These are phyloP conservation scores for Ascaphus truei DNA, from an alignment of 2,113 vertebrate species.

Conservation along the genomic window DNA sequence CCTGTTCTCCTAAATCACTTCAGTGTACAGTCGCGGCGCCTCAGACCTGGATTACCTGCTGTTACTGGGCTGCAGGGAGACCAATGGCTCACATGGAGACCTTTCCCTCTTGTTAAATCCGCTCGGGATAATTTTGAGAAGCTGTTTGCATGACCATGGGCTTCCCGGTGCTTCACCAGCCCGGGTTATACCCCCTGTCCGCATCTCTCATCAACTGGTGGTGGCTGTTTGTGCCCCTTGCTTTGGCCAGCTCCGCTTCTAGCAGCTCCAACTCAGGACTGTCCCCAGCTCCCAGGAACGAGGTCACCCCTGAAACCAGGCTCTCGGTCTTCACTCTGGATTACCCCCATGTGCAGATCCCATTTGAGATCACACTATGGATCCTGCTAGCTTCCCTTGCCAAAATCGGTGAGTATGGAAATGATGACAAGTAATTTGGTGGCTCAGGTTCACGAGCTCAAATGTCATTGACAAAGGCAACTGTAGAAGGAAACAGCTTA, in stretches of 20 bases:
- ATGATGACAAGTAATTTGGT: too few species aligned
- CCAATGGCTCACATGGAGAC: too few species aligned
- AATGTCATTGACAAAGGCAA: too few species aligned
- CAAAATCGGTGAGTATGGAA: slow-evolving; percentile 92
- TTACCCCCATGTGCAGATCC: slow-evolving; percentile 86
- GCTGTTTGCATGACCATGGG: too few species aligned
- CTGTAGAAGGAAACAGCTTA: too few species aligned
- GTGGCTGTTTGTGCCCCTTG: not conserved
- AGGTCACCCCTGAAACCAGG: slow-evolving; percentile 57
- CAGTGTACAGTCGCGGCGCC: too few species aligned
- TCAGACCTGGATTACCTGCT: not conserved
- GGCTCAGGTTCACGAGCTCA: too few species aligned
- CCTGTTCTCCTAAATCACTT: too few species aligned
- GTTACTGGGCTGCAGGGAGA: too few species aligned
- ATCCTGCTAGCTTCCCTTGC: slow-evolving; percentile 89
- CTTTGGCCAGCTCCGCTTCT: not conserved
- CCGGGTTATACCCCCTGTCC: not conserved
- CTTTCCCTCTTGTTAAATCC: too few species aligned
- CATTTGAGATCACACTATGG: slow-evolving; percentile 96
- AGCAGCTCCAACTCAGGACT: not conserved
- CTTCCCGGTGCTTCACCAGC: not conserved
- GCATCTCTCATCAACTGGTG: not conserved
- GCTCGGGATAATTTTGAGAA: too few species aligned
- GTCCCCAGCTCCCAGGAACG: not conserved
- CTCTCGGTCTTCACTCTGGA: slow-evolving; percentile 83